A percentile compares a stretch with the other conserved stretches of the same genome.
Conservation (phyloP, 2,797 vertebrate genomes). For the Xiphorhynchus erythropygius region DNA sequence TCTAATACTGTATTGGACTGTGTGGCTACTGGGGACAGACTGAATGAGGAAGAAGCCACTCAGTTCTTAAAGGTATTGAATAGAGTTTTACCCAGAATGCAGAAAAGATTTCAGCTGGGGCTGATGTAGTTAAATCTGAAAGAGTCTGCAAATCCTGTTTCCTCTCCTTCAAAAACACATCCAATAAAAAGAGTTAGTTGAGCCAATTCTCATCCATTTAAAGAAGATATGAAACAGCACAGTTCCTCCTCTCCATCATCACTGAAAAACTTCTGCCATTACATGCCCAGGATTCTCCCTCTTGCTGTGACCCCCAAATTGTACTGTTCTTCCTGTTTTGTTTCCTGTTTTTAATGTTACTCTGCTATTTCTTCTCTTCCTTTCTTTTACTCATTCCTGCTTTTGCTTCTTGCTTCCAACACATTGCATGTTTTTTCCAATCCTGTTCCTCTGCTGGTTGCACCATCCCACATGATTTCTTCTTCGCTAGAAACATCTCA, state of each 20-base stretch:
- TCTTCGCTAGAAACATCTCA: background rate
- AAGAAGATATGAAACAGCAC: background rate
- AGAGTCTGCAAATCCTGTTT: background rate
- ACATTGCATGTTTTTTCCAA: background rate
- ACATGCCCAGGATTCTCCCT: background rate
- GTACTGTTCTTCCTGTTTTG: background rate
- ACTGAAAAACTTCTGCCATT: background rate
- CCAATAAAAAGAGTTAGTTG: constrained; percentile 11
- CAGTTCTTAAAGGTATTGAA: background rate
- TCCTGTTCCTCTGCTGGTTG: background rate
- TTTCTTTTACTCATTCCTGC: background rate
- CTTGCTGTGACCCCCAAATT: background rate
- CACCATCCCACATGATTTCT: background rate
- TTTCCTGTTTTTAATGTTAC: background rate
- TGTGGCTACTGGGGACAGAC: background rate
- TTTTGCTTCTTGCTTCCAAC: background rate
- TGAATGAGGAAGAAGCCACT: background rate
- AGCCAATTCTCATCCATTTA: background rate
- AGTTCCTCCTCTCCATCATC: background rate
- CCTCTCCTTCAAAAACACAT: background rate
- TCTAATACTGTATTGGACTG: background rate
- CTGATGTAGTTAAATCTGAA: background rate
- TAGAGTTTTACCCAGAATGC: background rate
- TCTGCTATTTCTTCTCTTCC: background rate
- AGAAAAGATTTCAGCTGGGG: background rate